Evolutionary conservation across 1,140 invertebrate species (phyloP).

Genomic region (Conus ventricosus): DNA sequence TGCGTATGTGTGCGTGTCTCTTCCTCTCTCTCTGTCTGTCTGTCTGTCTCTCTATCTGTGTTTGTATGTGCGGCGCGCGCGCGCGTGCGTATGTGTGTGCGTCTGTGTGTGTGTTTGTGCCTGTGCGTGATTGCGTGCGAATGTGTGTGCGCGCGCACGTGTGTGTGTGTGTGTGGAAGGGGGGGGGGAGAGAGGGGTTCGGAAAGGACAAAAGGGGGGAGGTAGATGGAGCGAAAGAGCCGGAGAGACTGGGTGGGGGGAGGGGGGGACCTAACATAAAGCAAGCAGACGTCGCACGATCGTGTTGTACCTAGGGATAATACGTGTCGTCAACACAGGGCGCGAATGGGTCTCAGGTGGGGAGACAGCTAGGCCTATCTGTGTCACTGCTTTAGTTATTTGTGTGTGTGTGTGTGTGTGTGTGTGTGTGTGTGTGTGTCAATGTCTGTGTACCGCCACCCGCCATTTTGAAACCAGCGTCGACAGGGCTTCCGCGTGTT

Average conservation of each 20-base stretch:
- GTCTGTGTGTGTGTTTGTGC: background rate
- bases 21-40: too few species aligned
- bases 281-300: too few species aligned
- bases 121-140: background rate
- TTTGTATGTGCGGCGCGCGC: too few species aligned
- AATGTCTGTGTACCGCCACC: too few species aligned
- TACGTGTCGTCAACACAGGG: background rate
- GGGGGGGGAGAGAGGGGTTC: background rate
- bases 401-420: background rate
- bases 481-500: too few species aligned
- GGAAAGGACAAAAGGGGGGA: slow-evolving; percentile 18
- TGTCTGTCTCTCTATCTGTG: too few species aligned
- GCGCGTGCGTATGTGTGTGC: too few species aligned
- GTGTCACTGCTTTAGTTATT: background rate
- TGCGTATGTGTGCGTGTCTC: too few species aligned
- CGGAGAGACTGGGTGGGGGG: background rate
- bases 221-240: background rate
- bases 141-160: slow-evolving; percentile 12
- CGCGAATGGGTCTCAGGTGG: background rate
- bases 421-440: background rate
- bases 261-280: background rate
- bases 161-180: slow-evolving; percentile 33
- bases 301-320: too few species aligned
- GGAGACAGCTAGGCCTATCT: background rate
- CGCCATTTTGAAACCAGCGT: too few species aligned